phyloP scores from a whole-genome alignment of 2,113 vertebrate genomes.

The Tachysurus fulvidraco region DNA sequence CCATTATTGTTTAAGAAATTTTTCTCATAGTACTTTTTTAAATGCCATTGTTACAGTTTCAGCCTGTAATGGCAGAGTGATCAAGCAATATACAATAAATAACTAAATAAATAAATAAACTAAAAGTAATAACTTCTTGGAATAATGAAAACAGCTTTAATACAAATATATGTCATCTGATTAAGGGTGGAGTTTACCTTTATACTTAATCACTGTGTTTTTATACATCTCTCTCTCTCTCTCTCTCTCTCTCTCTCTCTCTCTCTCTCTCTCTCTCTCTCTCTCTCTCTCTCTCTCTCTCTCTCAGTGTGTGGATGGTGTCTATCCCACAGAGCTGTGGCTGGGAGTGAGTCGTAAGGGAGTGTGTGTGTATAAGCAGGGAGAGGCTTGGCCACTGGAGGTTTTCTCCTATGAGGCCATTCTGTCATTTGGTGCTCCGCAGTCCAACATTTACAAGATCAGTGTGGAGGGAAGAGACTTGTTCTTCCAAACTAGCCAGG shows the following conservation, averaged over 20 bases:
- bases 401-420: slow-evolving; percentile 93
- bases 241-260: not conserved
- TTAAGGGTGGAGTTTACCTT: not conserved
- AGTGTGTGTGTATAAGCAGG: slow-evolving; percentile 92
- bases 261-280: not conserved
- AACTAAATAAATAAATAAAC: not conserved
- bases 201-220: not conserved
- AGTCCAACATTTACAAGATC: slow-evolving; percentile 91
- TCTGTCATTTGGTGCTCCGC: slow-evolving; percentile 91
- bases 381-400: slow-evolving; percentile 88
- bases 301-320: slow-evolving; percentile 82
- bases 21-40: no score
- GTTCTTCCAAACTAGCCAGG: slow-evolving; percentile 91
- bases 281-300: slow-evolving; percentile 1
- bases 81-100: not conserved
- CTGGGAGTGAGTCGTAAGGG: slow-evolving; percentile 88
- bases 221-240: no score
- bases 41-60: no score
- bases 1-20: not conserved
- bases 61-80: not conserved
- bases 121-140: not conserved
- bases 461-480: slow-evolving; percentile 90
- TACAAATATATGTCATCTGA: no score
- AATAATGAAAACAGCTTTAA: not conserved
- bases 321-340: slow-evolving; percentile 91